Evolutionary conservation across 2,888 invertebrate genomes (phyloP).

Genomic region (Trichopria drosophilae): DNA sequence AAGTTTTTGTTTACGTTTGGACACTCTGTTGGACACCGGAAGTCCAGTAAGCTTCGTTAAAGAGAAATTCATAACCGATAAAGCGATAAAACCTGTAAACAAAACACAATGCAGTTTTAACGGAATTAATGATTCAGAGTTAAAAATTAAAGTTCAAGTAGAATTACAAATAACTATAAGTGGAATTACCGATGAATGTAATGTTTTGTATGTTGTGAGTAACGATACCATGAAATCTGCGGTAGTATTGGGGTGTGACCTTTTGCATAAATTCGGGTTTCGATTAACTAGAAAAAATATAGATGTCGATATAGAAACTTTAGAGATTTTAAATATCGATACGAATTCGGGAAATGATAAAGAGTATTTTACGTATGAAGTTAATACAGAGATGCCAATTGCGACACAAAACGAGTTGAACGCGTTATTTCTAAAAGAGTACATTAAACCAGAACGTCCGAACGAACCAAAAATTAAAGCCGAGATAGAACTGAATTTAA

Average conservation of each 20-base stretch:
- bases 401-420: no score
- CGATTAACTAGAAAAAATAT: no score
- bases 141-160: constrained; percentile 7
- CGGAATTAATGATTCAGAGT: constrained; percentile 13
- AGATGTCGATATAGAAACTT: background rate
- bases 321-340: background rate
- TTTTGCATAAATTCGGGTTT: constrained; percentile 13
- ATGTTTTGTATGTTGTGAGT: constrained; percentile 8
- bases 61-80: background rate
- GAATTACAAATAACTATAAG: background rate
- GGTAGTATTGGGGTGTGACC: constrained; percentile 17
- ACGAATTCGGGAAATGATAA: no score
- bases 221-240: constrained; percentile 19
- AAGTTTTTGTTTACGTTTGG: background rate
- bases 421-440: no score
- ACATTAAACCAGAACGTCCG: constrained; percentile 1
- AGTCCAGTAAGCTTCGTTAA: no score
- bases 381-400: constrained; percentile 1
- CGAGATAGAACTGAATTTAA: constrained; percentile 33
- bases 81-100: background rate
- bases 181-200: no score
- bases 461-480: background rate
- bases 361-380: no score
- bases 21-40: background rate
- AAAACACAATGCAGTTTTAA: background rate